Evolutionary conservation across 1,140 invertebrate genomes (phyloP).

Genomic region (Cylas formicarius): DNA sequence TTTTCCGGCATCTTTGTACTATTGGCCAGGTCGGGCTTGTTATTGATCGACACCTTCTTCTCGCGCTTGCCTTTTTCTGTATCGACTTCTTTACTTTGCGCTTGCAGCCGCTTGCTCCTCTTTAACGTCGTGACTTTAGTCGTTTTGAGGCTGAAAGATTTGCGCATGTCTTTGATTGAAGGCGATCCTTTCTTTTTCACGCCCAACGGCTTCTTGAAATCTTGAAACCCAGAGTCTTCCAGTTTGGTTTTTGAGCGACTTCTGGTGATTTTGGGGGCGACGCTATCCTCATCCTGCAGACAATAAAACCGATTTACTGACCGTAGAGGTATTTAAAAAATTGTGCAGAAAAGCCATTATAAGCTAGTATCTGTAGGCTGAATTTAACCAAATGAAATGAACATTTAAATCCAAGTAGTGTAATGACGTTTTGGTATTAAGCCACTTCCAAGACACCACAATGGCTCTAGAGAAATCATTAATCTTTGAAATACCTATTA

Average conservation of each 20-base stretch:
- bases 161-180: constrained; percentile 32
- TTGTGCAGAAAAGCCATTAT: too few species aligned
- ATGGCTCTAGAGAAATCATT: too few species aligned
- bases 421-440: too few species aligned
- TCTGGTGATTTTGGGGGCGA: constrained; percentile 21
- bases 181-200: constrained; percentile 11
- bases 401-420: too few species aligned
- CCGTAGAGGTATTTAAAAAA: too few species aligned
- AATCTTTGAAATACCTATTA: too few species aligned
- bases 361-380: too few species aligned
- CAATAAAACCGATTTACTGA: too few species aligned
- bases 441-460: too few species aligned
- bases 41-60: constrained; percentile 10
- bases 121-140: constrained; percentile 36
- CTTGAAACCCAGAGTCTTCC: constrained; percentile 9
- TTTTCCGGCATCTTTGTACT: constrained; percentile 26
- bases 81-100: constrained; percentile 21
- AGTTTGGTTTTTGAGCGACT: constrained; percentile 20
- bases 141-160: constrained; percentile 34
- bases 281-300: constrained; percentile 1
- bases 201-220: background rate
- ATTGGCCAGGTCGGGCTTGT: constrained; percentile 11
- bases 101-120: constrained; percentile 33
- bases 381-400: too few species aligned
- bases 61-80: constrained; percentile 19